phyloP scores from a whole-genome alignment of 2,888 invertebrate genomes.

The Spilarctia lutea region DNA sequence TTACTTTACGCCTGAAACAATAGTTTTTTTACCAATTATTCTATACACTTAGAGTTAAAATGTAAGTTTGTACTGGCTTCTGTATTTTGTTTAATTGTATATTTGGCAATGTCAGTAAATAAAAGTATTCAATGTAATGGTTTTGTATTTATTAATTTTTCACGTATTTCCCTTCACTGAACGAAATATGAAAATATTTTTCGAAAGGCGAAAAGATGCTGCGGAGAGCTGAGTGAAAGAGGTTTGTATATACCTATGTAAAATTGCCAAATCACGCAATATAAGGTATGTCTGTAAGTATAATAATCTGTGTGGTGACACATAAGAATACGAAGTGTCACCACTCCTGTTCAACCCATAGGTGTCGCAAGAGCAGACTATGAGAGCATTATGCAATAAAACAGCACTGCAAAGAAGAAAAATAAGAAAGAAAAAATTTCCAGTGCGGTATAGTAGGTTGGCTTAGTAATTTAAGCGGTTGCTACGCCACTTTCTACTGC shows the following conservation, averaged over 20 bases:
- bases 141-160: not conserved
- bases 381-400: too few relatives aligned
- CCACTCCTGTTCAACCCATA: too few relatives aligned
- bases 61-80: conserved; percentile 34
- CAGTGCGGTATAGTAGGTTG: too few relatives aligned
- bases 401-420: too few relatives aligned
- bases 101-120: conserved; percentile 26
- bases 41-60: conserved; percentile 9
- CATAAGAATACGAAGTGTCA: too few relatives aligned
- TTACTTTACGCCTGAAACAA: not conserved
- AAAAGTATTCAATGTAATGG: conserved; percentile 1
- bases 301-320: too few relatives aligned
- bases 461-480: too few relatives aligned
- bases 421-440: too few relatives aligned
- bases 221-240: not conserved
- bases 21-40: conserved; percentile 19
- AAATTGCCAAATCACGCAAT: not conserved
- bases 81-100: conserved; percentile 27
- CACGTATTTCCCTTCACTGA: not conserved
- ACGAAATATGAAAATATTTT: too few relatives aligned
- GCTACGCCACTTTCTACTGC: too few relatives aligned
- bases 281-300: not conserved
- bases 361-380: too few relatives aligned
- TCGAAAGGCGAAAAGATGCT: not conserved
- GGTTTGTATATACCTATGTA: not conserved